Evolutionary conservation across 1,140 invertebrate species (phyloP), one percentile per base, ranked within the genome.

Genomic region (Dreissena rostriformis): DNA sequence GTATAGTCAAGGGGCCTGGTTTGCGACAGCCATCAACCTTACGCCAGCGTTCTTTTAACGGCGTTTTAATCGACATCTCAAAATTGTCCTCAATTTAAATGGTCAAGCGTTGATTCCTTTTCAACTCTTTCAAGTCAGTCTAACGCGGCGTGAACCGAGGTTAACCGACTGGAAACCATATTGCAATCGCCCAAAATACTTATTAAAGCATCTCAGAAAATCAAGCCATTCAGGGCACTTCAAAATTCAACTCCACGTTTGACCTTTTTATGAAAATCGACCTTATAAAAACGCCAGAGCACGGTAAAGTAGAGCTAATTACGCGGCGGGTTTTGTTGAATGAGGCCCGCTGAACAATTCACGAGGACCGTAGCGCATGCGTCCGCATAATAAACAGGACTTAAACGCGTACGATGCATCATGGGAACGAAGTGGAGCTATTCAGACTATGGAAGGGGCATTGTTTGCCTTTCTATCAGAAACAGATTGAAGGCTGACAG

Each of bases 291-390:
- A 61, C 57, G 57, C 57, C 6, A 24, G 4, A 19, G 57, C 57
- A 61, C 57, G 57, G 22, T 61, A n/a, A 61, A 61, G 57, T 61
- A 61, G 57, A 61, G 12, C 57, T 61, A 61, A 61, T 61, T 61
- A 61, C 17, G 57, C 17, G 22, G 2, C 57, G 22, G 57, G 17
- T 61, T 61, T 61, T 61, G 57, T 61, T 61, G 57, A 61, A 61
- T 39, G 22, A 61, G 17, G 4, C 2, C 57, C 22, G 17, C 57
- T 61, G 22, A n/a, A 61, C 57, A 61, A 61, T 61, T 2, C 57
- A 61, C 22, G 57, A 61, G 17, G 11, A 24, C 17, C 2, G 57
- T 6, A 61, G 22, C 22, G 39, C 57, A 24, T 61, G 57, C 22
- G 17, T 24, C 4, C 12, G 57, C 57, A 61, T 61, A 19, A 61